Percentiles rank a stretch among this genome's conserved stretches.
Evolutionary conservation across 2,888 invertebrate species (phyloP).

Genomic region (Drosophila yooni): DNA sequence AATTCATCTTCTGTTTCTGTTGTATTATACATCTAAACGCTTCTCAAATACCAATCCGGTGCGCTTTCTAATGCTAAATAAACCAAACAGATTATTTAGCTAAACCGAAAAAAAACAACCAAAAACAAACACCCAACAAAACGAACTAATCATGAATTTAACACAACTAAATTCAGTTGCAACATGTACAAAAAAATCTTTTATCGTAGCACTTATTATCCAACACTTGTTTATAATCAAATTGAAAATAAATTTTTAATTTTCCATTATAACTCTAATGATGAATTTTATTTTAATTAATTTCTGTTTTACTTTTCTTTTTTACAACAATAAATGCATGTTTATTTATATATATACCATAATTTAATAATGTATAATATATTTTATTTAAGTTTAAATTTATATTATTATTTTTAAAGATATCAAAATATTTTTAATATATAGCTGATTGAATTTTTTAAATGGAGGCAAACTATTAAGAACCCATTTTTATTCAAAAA

Average conservation of each 20-base stretch:
- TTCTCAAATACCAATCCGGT: slow-evolving; percentile 49
- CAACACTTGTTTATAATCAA: slow-evolving; percentile 66
- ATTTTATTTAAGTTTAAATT: slow-evolving; percentile 16
- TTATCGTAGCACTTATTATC: slow-evolving; percentile 51
- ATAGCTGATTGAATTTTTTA: not conserved
- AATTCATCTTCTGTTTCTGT: slow-evolving; percentile 42
- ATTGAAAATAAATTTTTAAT: slow-evolving; percentile 67
- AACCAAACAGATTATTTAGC: slow-evolving; percentile 48
- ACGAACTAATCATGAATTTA: slow-evolving; percentile 58
- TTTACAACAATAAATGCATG: slow-evolving; percentile 49
- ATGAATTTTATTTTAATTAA: slow-evolving; percentile 47
- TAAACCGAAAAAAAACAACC: slow-evolving; percentile 8
- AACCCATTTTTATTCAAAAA: not conserved
- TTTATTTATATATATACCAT: slow-evolving; percentile 10
- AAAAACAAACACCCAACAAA: slow-evolving; percentile 20
- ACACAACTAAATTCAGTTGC: slow-evolving; percentile 63
- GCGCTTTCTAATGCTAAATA: slow-evolving; percentile 69
- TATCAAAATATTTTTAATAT: not conserved
- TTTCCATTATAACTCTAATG: slow-evolving; percentile 58
- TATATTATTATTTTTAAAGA: not conserved
- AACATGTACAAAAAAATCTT: slow-evolving; percentile 55
- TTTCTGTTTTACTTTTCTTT: slow-evolving; percentile 5
- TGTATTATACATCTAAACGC: slow-evolving; percentile 53
- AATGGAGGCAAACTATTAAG: not conserved
- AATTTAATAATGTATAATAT: not conserved